Percentiles rank a stretch among this genome's conserved stretches.
Conservation (phyloP, 2,888 invertebrate species). For the Sylvicola cinctus region DNA sequence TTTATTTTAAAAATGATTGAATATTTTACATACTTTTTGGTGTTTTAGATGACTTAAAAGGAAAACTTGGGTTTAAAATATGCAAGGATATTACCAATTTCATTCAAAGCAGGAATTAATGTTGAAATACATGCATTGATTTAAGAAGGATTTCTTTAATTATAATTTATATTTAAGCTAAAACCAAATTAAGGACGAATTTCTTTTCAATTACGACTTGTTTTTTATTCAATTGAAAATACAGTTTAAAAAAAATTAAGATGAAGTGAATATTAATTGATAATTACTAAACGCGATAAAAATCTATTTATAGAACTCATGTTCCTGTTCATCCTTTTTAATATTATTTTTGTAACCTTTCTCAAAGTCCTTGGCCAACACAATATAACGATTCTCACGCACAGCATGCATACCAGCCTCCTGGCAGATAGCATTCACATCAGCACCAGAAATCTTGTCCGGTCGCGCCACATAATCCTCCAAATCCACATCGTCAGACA, state of each 20-base stretch:
- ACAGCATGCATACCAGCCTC: slow-evolving; percentile 99
- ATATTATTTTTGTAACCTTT: slow-evolving; percentile 99
- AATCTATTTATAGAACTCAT: slow-evolving; percentile 99
- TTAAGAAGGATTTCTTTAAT: too few species aligned
- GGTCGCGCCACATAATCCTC: slow-evolving; percentile 98
- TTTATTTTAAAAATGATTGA: too few species aligned
- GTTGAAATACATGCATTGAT: too few species aligned
- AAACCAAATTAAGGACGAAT: too few species aligned
- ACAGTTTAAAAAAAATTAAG: neutral
- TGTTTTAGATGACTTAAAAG: too few species aligned
- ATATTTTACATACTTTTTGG: too few species aligned
- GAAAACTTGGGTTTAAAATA: too few species aligned
- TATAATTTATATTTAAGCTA: too few species aligned
- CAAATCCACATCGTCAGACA: slow-evolving; percentile 95
- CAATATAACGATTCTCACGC: slow-evolving; percentile 95
- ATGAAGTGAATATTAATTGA: neutral
- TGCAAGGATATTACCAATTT: too few species aligned
- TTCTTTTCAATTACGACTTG: too few species aligned
- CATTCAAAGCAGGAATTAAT: too few species aligned
- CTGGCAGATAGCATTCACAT: slow-evolving; percentile 99
- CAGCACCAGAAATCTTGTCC: slow-evolving; percentile 96
- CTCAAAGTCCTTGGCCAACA: slow-evolving; percentile 97
- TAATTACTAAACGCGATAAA: slow-evolving; percentile 6
- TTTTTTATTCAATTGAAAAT: too few species aligned
- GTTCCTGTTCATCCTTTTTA: slow-evolving; percentile 98